Conservation (phyloP, 2,888 invertebrate species). For the Drosophila mimetica region DNA sequence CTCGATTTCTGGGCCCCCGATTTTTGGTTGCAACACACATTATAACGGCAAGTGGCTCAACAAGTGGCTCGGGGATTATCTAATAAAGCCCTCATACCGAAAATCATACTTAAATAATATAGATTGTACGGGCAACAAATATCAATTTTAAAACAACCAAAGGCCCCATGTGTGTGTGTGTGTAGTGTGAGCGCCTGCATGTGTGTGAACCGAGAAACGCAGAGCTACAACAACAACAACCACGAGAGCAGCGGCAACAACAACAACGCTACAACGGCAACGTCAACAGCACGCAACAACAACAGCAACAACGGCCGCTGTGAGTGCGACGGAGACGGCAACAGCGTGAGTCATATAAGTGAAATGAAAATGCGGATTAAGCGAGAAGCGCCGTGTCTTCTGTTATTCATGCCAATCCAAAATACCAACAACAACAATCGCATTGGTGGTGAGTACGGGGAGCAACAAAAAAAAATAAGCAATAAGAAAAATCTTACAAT, state of each 20-base stretch:
- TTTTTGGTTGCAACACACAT: slow-evolving; percentile 30
- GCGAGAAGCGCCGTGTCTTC: slow-evolving; percentile 88
- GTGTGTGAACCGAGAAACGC: slow-evolving; percentile 63
- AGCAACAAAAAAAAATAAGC: slow-evolving; percentile 4
- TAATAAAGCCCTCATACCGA: slow-evolving; percentile 59
- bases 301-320: slow-evolving; percentile 69
- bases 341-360: slow-evolving; percentile 85
- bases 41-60: slow-evolving; percentile 71
- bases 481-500: slow-evolving; percentile 32
- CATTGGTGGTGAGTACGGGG: slow-evolving; percentile 68
- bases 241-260: slow-evolving; percentile 20
- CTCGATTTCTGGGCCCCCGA: slow-evolving; percentile 31
- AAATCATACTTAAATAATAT: slow-evolving; percentile 53
- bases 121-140: slow-evolving; percentile 41
- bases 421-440: slow-evolving; percentile 66
- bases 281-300: slow-evolving; percentile 69
- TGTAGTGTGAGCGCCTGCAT: slow-evolving; percentile 43
- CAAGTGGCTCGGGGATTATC: slow-evolving; percentile 75
- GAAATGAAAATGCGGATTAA: slow-evolving; percentile 87
- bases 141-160: slow-evolving; percentile 55
- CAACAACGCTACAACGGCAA: slow-evolving; percentile 65
- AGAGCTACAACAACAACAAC: slow-evolving; percentile 26
- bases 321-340: slow-evolving; percentile 81
- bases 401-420: slow-evolving; percentile 86
- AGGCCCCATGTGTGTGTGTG: slow-evolving; percentile 29